A percentile compares a stretch with the other conserved stretches of the same genome.
phyloP scores from a whole-genome alignment of 2,113 vertebrate genomes.

The Leucoraja erinaceus region DNA sequence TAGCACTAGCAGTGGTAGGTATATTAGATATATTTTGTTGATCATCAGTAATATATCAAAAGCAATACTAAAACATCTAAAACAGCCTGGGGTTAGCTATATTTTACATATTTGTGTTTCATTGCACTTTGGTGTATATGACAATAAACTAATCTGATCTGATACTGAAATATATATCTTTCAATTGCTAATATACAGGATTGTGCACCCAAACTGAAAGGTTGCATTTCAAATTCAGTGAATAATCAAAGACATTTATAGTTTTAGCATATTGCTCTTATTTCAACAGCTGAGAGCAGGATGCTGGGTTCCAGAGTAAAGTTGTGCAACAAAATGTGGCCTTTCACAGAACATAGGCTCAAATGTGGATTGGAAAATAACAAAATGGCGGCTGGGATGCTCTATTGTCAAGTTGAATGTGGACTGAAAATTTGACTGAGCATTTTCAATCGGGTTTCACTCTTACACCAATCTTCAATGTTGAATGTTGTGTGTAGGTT shows the following conservation, averaged over 20 bases:
- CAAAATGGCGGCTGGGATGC: no score
- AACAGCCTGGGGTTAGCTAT: not conserved
- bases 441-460: no score
- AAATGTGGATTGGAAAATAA: no score
- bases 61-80: not conserved
- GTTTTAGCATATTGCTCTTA: conserved; percentile 27
- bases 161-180: conserved; percentile 16
- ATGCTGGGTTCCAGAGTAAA: conserved; percentile 35
- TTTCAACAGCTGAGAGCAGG: conserved; percentile 26
- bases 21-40: conserved; percentile 11
- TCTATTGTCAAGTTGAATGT: no score
- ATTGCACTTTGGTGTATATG: no score
- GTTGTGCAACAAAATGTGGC: not conserved
- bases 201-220: conserved; percentile 34
- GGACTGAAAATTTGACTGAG: no score
- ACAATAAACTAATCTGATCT: not conserved
- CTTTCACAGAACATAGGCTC: no score
- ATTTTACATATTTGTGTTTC: not conserved
- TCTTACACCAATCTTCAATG: no score
- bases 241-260: conserved; percentile 21
- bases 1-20: conserved; percentile 69
- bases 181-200: conserved; percentile 40
- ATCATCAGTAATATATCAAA: not conserved
- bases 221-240: conserved; percentile 29
- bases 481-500: no score